These are phyloP conservation scores for Drosophila hamatofila DNA, from an alignment of 2,888 invertebrate species.

Conservation along the genomic window DNA sequence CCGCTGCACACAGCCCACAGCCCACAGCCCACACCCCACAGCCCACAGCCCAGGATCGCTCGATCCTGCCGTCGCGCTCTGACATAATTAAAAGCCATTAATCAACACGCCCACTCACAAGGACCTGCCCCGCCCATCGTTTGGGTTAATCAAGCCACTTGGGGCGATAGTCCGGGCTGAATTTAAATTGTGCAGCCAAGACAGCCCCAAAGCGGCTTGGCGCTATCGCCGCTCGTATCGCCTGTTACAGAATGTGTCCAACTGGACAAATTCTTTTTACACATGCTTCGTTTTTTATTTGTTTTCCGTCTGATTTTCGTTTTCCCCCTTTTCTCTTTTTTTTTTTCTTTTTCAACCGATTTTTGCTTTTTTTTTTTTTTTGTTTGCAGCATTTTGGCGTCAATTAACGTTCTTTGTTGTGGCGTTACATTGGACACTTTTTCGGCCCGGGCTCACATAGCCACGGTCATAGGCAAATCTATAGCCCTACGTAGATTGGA, in stretches of 20 bases:
- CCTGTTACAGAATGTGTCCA: slow-evolving; percentile 62
- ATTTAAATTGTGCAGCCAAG: slow-evolving; percentile 64
- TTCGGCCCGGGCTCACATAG: slow-evolving; percentile 52
- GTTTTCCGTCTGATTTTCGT: slow-evolving; percentile 34
- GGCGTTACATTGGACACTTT: slow-evolving; percentile 84
- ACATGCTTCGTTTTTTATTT: slow-evolving; percentile 51
- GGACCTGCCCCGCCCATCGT: slow-evolving; percentile 41
- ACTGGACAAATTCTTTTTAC: slow-evolving; percentile 70
- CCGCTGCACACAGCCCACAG: slow-evolving; percentile 54
- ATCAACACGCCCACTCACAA: slow-evolving; percentile 80
- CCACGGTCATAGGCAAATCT: slow-evolving; percentile 59
- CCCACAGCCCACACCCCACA: too few relatives aligned
- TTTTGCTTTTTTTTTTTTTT: slow-evolving; percentile 38
- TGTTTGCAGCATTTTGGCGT: slow-evolving; percentile 77
- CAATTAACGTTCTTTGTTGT: slow-evolving; percentile 85
- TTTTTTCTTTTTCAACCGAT: slow-evolving; percentile 1
- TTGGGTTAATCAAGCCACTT: slow-evolving; percentile 80
- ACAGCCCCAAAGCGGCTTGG: slow-evolving; percentile 27
- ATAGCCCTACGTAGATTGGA: slow-evolving; percentile 74
- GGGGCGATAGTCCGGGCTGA: slow-evolving; percentile 43
- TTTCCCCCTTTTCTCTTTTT: slow-evolving; percentile 12
- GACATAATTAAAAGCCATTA: slow-evolving; percentile 86
- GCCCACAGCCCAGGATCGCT: slow-evolving; percentile 34
- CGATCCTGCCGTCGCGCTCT: slow-evolving; percentile 66
- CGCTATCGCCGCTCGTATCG: slow-evolving; percentile 57